Conservation (phyloP, 1,140 invertebrate species). For the Bactericera cockerelli region DNA sequence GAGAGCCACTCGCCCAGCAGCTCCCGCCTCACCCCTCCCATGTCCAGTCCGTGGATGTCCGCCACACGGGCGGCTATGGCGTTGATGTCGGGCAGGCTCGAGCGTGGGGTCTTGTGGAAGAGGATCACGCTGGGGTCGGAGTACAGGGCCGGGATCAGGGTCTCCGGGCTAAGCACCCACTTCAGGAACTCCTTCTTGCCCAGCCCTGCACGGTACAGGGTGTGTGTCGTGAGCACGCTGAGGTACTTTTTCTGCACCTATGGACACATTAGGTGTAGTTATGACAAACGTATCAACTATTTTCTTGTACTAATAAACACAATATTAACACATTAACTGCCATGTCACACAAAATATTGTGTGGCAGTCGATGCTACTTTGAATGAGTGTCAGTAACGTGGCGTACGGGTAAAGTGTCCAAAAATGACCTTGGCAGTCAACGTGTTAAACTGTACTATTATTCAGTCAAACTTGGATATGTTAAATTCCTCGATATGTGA, state of each 20-base stretch:
- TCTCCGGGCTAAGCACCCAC: slow-evolving; percentile 25
- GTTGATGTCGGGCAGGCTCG: slow-evolving; percentile 28
- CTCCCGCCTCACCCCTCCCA: slow-evolving; percentile 25
- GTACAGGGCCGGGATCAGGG: slow-evolving; percentile 29
- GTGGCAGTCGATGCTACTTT: no score
- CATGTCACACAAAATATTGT: no score
- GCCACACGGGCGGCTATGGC: slow-evolving; percentile 25
- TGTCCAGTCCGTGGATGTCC: slow-evolving; percentile 26
- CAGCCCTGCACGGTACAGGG: slow-evolving; percentile 28
- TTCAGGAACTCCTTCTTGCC: slow-evolving; percentile 27
- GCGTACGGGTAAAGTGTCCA: no score
- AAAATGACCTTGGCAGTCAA: no score
- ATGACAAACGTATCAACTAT: no score
- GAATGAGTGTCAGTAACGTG: no score
- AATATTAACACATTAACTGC: no score
- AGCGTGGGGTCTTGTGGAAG: slow-evolving; percentile 1
- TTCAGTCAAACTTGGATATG: no score
- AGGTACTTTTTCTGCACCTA: slow-evolving; percentile 28
- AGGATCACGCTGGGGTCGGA: slow-evolving; percentile 28
- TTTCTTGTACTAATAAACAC: no score
- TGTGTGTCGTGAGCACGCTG: slow-evolving; percentile 28
- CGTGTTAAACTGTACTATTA: no score
- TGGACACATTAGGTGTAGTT: no score
- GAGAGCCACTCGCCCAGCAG: slow-evolving; percentile 29
- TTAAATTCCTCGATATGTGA: no score